Evolutionary conservation across 1,140 invertebrate genomes (phyloP), one percentile per base, ranked within the genome.

Genomic region (Bathynomus jamesi): DNA sequence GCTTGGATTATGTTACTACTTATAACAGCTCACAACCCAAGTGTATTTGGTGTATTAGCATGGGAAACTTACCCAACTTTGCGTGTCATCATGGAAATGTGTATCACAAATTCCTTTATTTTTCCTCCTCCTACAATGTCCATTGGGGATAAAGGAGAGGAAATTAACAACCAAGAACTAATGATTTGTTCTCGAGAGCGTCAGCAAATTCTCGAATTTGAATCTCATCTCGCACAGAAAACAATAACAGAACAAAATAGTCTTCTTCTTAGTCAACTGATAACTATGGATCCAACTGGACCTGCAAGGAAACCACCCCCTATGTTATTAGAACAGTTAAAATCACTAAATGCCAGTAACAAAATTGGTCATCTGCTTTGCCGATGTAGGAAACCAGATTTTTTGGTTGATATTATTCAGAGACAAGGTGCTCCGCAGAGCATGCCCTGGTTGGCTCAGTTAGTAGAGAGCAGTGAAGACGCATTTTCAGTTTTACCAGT

Each of bases 361-460:
- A 88, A 90, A 69, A 84, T 98, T 30, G 94, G 95, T n/a, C 91
- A 95, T 80, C 85, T 95, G 77, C 84, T 98, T 69, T 98, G 95
- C 81, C 85, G 91, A 24, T 93, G 90, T 74, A 85, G 95, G 21
- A 89, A 91, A 80, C 95, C 95, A 0, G 95, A 97, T 81, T 92
- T 98, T 79, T 84, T 98, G 11, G 83, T 98, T 64, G 93, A 96
- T 79, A 93, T 98, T 62, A 96, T 98, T 80, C 91, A 95, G 76
- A 82, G 80, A 24, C 79, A 86, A 81, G 85, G 85, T 73, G 90
- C 92, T 11, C 90, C 89, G 24, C 91, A 93, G 74, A 92, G 95
- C 25, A 96, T 98, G 94, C 94, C 95, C 4, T 98, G 95, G 95
- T 84, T 99, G 40, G 93, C 94, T 13, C 94, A 96, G 81, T 83